phyloP scores from a whole-genome alignment of 2,113 vertebrate genomes.

The Ceuthmochares aereus region DNA sequence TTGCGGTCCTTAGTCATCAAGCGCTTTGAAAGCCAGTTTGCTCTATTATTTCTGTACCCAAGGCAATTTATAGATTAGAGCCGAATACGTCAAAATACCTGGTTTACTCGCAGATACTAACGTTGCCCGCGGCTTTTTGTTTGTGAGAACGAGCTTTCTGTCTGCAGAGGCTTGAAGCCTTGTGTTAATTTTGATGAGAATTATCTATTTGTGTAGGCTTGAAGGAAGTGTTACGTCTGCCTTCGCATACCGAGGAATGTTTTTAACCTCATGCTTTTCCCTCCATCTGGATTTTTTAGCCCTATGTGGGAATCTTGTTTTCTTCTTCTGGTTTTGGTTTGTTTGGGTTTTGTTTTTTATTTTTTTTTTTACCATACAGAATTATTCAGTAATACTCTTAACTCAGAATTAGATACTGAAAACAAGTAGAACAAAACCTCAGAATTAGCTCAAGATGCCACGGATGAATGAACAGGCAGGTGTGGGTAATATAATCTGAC shows the following conservation, averaged over 20 bases:
- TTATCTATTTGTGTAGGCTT: conserved; percentile 14
- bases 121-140: conserved; percentile 29
- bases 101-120: background rate
- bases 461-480: background rate
- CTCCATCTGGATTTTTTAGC: background rate
- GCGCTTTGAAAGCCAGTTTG: background rate
- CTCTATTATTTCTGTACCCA: conserved; percentile 25
- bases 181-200: conserved; percentile 18
- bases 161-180: conserved; percentile 47
- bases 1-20: conserved; percentile 35
- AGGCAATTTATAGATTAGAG: conserved; percentile 50
- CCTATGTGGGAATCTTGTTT: background rate
- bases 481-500: background rate
- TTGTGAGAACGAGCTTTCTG: conserved; percentile 1
- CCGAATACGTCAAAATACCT: conserved; percentile 23
- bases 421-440: conserved; percentile 3
- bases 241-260: background rate
- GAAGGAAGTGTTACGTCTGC: background rate
- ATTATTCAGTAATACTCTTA: background rate
- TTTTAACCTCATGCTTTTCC: background rate
- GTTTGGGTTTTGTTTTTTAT: background rate
- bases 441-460: background rate
- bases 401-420: background rate
- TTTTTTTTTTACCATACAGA: background rate
- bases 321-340: background rate